Percentiles rank a stretch among this genome's conserved stretches.
Conservation (phyloP, 2,888 invertebrate genomes). For the Itoplectis maculator region DNA sequence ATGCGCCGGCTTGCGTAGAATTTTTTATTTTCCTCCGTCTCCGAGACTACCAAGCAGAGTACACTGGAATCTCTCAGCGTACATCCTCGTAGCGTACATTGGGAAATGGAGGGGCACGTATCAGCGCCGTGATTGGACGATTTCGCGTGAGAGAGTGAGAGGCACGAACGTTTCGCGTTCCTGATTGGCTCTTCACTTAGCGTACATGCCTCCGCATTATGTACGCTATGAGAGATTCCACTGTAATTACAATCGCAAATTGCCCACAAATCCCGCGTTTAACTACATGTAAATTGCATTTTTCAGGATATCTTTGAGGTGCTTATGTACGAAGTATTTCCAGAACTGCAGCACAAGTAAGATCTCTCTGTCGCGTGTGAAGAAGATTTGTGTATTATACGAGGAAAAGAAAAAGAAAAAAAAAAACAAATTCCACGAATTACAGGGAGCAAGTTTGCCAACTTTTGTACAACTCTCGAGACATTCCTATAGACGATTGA, state of each 20-base stretch:
- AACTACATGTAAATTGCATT: constrained; percentile 27
- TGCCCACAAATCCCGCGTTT: neutral
- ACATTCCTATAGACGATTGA: constrained; percentile 34
- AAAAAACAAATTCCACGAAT: constrained; percentile 36
- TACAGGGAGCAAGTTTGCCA: constrained; percentile 65
- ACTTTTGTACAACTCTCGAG: constrained; percentile 55
- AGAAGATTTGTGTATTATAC: constrained; percentile 11
- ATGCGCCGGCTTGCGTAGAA: neutral
- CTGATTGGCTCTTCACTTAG: too few relatives aligned
- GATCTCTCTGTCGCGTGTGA: neutral
- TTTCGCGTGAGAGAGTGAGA: too few relatives aligned
- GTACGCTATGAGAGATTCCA: too few relatives aligned
- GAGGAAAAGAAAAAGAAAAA: neutral
- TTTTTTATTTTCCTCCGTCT: neutral
- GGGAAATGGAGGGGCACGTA: too few relatives aligned
- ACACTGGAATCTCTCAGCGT: too few relatives aligned
- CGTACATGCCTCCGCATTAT: too few relatives aligned
- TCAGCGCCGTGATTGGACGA: too few relatives aligned
- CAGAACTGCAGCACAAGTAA: constrained; percentile 83
- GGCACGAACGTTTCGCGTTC: too few relatives aligned
- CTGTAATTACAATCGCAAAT: too few relatives aligned
- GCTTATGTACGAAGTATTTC: constrained; percentile 85
- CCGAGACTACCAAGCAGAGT: neutral
- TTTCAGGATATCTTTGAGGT: constrained; percentile 86
- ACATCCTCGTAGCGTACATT: too few relatives aligned